Evolutionary conservation across 64 coral and sea anemone species (phyloP), one percentile per base, ranked within the genome.

Genomic region (Stichodactyla helianthus): DNA sequence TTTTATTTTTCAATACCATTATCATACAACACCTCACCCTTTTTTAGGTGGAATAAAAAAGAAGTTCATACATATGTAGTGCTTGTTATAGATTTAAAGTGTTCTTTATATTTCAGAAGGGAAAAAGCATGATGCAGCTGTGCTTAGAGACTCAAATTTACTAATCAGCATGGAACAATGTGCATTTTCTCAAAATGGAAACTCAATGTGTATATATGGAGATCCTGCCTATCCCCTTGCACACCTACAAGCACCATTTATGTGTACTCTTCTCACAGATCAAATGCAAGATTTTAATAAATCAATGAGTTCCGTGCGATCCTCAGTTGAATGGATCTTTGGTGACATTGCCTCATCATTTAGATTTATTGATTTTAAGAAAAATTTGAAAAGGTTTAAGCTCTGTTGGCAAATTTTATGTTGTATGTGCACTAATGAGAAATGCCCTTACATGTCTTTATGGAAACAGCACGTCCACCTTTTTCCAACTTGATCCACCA

Each of bases 41-140:
- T 63, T 62, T 63, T 18, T 63, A 63, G 12, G 16, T 44, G 35
- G 35, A 44, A 44, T 44, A 44, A 44, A 44, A 44, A 3, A 18
- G 19, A 63, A 63, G 10, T 63, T 14, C 19, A 18, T 63, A 19
- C 19, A 3, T 18, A 63, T 5, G 19, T 16, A 63, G 19, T 63
- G 15, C 19, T 16, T 63, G 19, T 14, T 63, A 63, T 63, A 18
- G 15, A n/a, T n/a, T n/a, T n/a, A n/a, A n/a, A n/a, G n/a, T n/a
- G n/a, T n/a, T n/a, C n/a, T n/a, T n/a, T n/a, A n/a, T n/a, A 15
- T 58, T 82, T 51, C 80, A 82, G 80, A 82, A n/a, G 80, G 80
- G 11, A 82, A 52, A 53, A 82, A 82, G 80, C 80, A 82, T 55
- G 80, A 82, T 82, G 80, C 80, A 52, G 80, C 18, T 82, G 55